Conservation (phyloP, 2,113 vertebrate genomes). For the Willisornis vidua region DNA sequence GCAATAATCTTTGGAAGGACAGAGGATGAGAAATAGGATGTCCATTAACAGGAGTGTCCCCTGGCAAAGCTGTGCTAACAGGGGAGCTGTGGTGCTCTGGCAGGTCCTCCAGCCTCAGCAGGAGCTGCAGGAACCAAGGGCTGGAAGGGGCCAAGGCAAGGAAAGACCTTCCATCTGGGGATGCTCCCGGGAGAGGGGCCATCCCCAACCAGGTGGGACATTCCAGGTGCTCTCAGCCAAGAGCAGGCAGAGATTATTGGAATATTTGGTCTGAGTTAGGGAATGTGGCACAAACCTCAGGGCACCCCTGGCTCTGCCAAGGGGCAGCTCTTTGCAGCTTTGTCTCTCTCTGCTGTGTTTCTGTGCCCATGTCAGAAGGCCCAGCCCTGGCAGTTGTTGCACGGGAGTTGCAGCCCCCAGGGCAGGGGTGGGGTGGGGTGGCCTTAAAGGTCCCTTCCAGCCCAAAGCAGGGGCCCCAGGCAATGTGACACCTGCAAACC, state of each 20-base stretch:
- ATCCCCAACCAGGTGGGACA: neutral
- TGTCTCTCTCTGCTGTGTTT: neutral
- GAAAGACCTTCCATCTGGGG: neutral
- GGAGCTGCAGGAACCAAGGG: neutral
- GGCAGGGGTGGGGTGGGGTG: no score
- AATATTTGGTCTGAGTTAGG: neutral
- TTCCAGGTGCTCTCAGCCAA: neutral
- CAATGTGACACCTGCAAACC: fast-evolving
- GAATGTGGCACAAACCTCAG: neutral
- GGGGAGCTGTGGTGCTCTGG: neutral
- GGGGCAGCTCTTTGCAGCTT: no score
- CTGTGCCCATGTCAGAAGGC: neutral
- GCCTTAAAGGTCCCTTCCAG: neutral
- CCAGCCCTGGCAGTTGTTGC: neutral
- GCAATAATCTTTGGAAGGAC: neutral
- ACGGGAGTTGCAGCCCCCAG: neutral
- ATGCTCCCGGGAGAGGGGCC: neutral
- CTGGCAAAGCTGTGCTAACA: neutral
- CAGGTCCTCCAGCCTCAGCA: neutral
- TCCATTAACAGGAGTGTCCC: neutral
- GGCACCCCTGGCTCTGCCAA: no score
- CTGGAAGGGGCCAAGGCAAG: neutral
- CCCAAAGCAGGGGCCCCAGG: neutral
- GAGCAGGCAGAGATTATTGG: neutral
- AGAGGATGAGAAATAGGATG: neutral